A percentile compares a stretch with the other conserved stretches of the same genome.
These are phyloP conservation scores for Gymnosoma rotundatum DNA, from an alignment of 2,888 invertebrate genomes.

Conservation along the genomic window DNA sequence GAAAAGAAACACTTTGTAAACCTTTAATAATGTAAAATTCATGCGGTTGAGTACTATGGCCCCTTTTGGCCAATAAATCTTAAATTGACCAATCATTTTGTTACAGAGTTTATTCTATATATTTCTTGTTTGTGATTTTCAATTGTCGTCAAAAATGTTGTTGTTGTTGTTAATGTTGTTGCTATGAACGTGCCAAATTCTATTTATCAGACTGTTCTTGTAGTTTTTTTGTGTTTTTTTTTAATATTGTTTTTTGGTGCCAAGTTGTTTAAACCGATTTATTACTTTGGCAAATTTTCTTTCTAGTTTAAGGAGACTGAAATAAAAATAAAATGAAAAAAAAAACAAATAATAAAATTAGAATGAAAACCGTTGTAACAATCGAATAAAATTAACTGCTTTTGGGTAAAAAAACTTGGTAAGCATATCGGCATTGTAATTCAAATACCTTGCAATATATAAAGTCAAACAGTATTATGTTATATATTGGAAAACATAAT, in stretches of 20 bases:
- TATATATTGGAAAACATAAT: constrained; percentile 41
- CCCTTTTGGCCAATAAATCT: constrained; percentile 67
- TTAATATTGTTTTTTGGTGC: constrained; percentile 55
- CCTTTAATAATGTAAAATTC: constrained; percentile 33
- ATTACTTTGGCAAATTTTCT: constrained; percentile 66
- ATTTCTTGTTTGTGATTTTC: neutral
- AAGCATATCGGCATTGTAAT: neutral
- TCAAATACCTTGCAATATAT: constrained; percentile 19
- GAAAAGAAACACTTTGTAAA: neutral
- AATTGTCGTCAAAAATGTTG: constrained; percentile 38
- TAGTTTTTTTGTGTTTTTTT: neutral
- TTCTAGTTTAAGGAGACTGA: constrained; percentile 44
- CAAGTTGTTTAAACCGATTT: constrained; percentile 70
- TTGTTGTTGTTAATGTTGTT: constrained; percentile 32
- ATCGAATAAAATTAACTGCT: constrained; percentile 29
- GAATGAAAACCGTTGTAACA: constrained; percentile 46
- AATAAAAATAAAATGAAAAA: constrained; percentile 29
- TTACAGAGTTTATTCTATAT: constrained; percentile 51
- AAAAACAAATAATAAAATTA: constrained; percentile 19
- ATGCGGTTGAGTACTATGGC: constrained; percentile 53
- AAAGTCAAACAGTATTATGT: constrained; percentile 54
- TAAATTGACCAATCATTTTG: constrained; percentile 69
- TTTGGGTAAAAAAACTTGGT: neutral
- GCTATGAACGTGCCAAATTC: constrained; percentile 64
- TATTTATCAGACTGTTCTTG: constrained; percentile 51